These are phyloP conservation scores for Mimachlamys varia DNA, from an alignment of 2,888 invertebrate species.

Conservation along the genomic window DNA sequence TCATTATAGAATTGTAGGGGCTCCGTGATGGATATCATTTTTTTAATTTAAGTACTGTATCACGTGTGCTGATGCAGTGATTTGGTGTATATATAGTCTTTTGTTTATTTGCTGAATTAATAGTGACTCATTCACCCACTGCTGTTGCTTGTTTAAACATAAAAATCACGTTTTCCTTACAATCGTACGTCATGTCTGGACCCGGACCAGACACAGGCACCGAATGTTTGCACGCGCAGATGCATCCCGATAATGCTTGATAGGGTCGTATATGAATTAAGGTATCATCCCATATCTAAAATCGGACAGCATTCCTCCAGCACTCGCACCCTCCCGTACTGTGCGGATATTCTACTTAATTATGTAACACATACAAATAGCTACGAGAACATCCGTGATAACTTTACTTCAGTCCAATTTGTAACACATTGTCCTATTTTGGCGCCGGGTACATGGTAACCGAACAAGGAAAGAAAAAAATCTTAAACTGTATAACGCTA, in stretches of 20 bases:
- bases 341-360: background rate
- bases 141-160: background rate
- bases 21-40: background rate
- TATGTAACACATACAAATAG: conserved; percentile 8
- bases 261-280: background rate
- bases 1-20: no score
- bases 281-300: background rate
- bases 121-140: background rate
- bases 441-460: background rate
- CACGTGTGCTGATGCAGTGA: background rate
- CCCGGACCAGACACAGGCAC: background rate
- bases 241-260: background rate
- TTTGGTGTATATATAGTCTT: background rate
- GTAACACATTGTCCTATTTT: background rate
- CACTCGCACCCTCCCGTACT: background rate
- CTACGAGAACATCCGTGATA: background rate
- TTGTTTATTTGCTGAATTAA: background rate
- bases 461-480: background rate
- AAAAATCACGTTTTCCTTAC: background rate
- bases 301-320: background rate
- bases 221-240: background rate
- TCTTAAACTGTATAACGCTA: no score
- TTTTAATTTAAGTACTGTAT: background rate
- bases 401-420: background rate
- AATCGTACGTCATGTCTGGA: background rate